phyloP scores from a whole-genome alignment of 30 jellyfish, hydroid and myxozoan species.

The Haliclystus octoradiatus region DNA sequence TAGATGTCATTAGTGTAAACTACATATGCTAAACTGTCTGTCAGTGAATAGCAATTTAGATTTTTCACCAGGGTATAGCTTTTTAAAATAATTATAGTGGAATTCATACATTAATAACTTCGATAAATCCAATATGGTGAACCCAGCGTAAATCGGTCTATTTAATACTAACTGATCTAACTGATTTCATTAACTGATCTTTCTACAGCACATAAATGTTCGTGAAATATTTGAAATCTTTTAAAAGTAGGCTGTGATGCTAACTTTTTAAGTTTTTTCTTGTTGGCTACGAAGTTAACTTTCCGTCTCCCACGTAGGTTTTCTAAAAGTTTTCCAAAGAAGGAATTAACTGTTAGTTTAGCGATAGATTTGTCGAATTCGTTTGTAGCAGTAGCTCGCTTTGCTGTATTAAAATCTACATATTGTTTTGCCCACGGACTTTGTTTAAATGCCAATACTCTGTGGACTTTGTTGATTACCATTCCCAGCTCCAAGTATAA shows the following conservation, averaged over 20 bases:
- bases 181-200: too few species aligned
- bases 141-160: too few species aligned
- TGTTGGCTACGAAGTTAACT: too few species aligned
- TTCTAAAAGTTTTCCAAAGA: constrained; percentile 54
- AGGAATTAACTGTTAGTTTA: constrained; percentile 30
- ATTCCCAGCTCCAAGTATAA: constrained; percentile 22
- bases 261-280: constrained; percentile 2
- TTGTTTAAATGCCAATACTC: constrained; percentile 37
- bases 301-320: constrained; percentile 35
- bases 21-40: too few species aligned
- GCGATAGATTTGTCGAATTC: constrained; percentile 40
- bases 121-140: too few species aligned
- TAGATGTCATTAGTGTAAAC: too few species aligned
- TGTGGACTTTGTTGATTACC: constrained; percentile 18
- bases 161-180: too few species aligned
- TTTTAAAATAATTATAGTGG: too few species aligned
- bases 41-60: too few species aligned
- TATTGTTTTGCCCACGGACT: too few species aligned
- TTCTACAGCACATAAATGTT: constrained; percentile 27
- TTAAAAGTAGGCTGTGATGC: constrained; percentile 25
- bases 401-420: constrained; percentile 34
- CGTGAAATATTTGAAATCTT: constrained; percentile 17
- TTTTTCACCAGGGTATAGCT: too few species aligned
- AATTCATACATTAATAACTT: too few species aligned
- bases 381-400: constrained; percentile 15